Conservation (phyloP, 2,113 vertebrate genomes). For the Notarius quadriscutis region DNA sequence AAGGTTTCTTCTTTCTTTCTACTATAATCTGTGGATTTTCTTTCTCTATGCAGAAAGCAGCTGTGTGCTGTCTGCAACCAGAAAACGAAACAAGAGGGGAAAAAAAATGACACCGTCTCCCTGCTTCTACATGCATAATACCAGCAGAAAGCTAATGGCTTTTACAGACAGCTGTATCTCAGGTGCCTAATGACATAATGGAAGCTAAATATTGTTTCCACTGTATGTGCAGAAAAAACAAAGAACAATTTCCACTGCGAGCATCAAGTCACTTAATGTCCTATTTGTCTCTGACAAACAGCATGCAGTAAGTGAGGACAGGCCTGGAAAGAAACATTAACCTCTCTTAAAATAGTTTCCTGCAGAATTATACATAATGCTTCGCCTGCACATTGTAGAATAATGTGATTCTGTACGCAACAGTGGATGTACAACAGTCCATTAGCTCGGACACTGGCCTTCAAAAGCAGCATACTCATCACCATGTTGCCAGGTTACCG, state of each 20-base stretch:
- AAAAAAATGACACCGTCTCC: neutral
- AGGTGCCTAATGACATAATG: conserved; percentile 40
- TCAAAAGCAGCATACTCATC: neutral
- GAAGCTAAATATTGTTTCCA: conserved; percentile 29
- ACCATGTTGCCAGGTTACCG: neutral
- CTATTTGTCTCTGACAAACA: neutral
- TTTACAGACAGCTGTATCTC: conserved; percentile 3
- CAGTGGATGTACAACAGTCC: neutral
- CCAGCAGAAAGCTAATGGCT: conserved; percentile 26
- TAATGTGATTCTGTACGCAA: neutral
- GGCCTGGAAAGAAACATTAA: neutral
- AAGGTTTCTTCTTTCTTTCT: too few relatives aligned
- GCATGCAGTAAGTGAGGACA: neutral
- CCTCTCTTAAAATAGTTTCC: neutral
- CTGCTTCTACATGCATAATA: conserved; percentile 5
- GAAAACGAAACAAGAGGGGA: neutral
- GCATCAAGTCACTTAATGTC: neutral
- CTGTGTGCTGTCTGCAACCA: neutral
- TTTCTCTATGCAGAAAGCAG: neutral
- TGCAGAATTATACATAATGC: neutral
- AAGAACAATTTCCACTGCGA: neutral
- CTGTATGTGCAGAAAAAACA: neutral
- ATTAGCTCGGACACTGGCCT: neutral
- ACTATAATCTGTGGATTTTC: neutral
- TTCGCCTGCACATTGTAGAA: neutral